Evolutionary conservation across 2,888 invertebrate genomes (phyloP).

Genomic region (Selenia dentaria): DNA sequence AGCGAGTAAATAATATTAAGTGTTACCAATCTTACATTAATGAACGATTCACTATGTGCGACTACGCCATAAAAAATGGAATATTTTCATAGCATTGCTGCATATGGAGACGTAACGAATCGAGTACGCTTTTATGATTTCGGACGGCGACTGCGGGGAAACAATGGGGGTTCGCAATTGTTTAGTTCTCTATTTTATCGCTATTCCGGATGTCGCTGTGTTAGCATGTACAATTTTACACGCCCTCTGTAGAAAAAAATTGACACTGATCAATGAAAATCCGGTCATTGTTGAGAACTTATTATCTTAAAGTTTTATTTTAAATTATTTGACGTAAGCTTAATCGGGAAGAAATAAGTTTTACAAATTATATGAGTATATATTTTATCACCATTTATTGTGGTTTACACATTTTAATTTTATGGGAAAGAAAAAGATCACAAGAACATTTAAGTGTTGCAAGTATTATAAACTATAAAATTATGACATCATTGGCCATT

Average conservation of each 20-base stretch:
- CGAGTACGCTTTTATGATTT: conserved; percentile 79
- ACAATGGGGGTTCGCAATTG: conserved; percentile 52
- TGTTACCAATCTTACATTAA: conserved; percentile 85
- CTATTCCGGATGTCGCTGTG: conserved; percentile 53
- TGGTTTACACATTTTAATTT: no score
- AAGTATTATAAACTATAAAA: no score
- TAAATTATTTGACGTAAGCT: no score
- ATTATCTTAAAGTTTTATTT: no score
- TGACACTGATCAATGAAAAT: not conserved
- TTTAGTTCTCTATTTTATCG: conserved; percentile 64
- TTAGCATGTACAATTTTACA: conserved; percentile 6
- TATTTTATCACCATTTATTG: no score
- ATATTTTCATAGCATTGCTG: conserved; percentile 84
- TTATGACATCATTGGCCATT: no score
- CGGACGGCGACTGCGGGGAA: conserved; percentile 77
- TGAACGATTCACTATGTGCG: conserved; percentile 84
- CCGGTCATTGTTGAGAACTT: conserved; percentile 14
- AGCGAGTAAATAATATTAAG: conserved; percentile 79
- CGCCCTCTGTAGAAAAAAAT: conserved; percentile 23
- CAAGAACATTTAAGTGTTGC: no score
- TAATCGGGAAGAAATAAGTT: no score
- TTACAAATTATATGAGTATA: no score
- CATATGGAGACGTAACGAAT: conserved; percentile 77
- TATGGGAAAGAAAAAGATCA: no score
- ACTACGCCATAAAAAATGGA: conserved; percentile 82